Base-by-base conservation (phyloP, 1,140 invertebrate species). In the Zaprionus capensis region DNA sequence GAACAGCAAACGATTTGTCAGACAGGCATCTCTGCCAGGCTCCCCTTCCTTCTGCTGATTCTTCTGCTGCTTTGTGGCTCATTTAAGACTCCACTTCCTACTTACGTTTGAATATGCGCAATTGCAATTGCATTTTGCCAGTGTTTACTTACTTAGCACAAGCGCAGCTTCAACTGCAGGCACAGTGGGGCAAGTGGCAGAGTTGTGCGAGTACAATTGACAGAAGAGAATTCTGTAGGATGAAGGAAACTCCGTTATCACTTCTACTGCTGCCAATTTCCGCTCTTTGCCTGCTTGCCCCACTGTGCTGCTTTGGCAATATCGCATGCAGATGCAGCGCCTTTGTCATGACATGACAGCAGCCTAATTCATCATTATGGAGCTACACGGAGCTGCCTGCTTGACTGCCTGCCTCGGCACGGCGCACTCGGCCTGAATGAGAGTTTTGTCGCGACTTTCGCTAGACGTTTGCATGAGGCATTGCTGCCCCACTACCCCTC, bases 301-400 rank as follows among this genome's bases (percentile, higher is more conserved):
- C 65, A 67, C 65, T 67, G 65, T 72, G 61, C 63, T 49, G 65
- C 53, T 51, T 55, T 24, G 46, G 65, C 71, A 73, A 82, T 34
- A 34, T 84, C 68, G 88, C 88, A 91, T 91, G 88, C 88, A 80
- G 84, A 59, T 76, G 68, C 73, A 75, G 78, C 80, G 84, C 84
- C 81, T 91, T 85, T 90, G 88, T 91, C 88, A 91, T 91, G 88
- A 91, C 88, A 91, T 91, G 88, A 91, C 88, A 91, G 88, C 88
- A 91, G 83, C 83, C 88, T 91, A 91, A 91, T 91, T 91, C 88
- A 91, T 91, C 88, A 91, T 91, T 91, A 91, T 90, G 85, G 38
- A 44, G 85, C 71, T 82, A 79, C 79, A 81, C 58, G 70, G 68
- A 44, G 31, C 56, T 69, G 63, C 57, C 38, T 55, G 63, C 57